Conservation (phyloP, 2,797 vertebrate species). For the Schizothorax lantsangensis region DNA sequence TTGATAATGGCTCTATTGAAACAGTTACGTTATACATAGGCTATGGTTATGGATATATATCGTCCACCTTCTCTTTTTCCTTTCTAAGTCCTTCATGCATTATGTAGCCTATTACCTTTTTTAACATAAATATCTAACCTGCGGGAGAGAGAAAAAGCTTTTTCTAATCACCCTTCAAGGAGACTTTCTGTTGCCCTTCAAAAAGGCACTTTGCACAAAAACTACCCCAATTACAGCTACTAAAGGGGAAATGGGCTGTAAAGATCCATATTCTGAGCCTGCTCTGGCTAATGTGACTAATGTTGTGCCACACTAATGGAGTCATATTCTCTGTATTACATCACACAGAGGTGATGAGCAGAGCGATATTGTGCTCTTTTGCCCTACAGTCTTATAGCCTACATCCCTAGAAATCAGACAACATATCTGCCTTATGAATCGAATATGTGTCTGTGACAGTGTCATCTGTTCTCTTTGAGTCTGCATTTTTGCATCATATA, state of each 20-base stretch:
- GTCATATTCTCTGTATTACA: conserved; percentile 41
- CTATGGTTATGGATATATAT: background rate
- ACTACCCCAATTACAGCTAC: conserved; percentile 45
- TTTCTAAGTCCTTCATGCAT: conserved; percentile 49
- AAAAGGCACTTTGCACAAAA: conserved; percentile 44
- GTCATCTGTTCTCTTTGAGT: background rate
- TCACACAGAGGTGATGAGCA: conserved; percentile 24
- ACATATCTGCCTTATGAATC: background rate
- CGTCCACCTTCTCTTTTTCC: conserved; percentile 5
- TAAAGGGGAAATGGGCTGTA: conserved; percentile 54
- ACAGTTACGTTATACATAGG: background rate
- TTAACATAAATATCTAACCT: conserved; percentile 60
- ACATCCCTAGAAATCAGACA: conserved; percentile 1
- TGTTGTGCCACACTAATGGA: conserved; percentile 41
- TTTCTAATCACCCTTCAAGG: conserved; percentile 55
- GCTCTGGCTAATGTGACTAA: conserved; percentile 52
- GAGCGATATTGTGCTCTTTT: background rate
- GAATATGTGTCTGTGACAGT: background rate
- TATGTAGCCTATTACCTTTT: conserved; percentile 33
- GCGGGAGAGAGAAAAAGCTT: conserved; percentile 26
- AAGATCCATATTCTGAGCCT: conserved; percentile 49
- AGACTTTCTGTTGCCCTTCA: conserved; percentile 56
- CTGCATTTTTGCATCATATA: background rate
- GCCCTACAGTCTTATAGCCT: background rate
- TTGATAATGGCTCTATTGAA: conserved; percentile 17